These are phyloP conservation scores for Peromyscus leucopus DNA, from an alignment of 2,113 vertebrate genomes.

Conservation along the genomic window DNA sequence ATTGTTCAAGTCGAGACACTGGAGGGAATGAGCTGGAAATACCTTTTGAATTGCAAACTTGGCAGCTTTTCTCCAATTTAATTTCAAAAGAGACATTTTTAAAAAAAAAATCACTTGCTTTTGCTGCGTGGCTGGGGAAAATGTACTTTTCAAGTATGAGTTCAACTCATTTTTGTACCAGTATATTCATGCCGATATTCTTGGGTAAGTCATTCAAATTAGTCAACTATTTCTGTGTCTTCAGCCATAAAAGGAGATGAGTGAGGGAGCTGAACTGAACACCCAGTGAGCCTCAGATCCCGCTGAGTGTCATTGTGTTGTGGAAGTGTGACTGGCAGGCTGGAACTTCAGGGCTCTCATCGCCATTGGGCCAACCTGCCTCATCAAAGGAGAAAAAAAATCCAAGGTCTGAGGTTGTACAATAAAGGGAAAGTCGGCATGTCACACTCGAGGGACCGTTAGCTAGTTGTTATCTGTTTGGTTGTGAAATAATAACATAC, in stretches of 20 bases:
- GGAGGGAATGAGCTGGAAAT: conserved; percentile 21
- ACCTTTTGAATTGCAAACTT: conserved; percentile 56
- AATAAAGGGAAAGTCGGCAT: conserved; percentile 16
- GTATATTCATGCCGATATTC: conserved; percentile 64
- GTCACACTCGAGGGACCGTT: neutral
- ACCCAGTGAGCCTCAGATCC: conserved; percentile 22
- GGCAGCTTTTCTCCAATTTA: conserved; percentile 52
- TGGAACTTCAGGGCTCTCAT: conserved; percentile 28
- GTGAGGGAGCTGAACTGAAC: conserved; percentile 61
- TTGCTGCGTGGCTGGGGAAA: conserved; percentile 46
- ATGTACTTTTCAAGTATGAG: conserved; percentile 60
- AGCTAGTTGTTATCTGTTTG: conserved; percentile 11
- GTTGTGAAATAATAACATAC: conserved; percentile 49
- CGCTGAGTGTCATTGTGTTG: conserved; percentile 11
- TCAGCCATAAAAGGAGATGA: conserved; percentile 66
- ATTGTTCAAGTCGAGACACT: neutral
- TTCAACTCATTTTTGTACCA: conserved; percentile 60
- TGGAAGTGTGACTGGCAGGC: conserved; percentile 20
- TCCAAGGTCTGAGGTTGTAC: neutral
- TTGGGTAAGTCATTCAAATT: conserved; percentile 69
- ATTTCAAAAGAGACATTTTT: conserved; percentile 68
- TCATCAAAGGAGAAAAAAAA: neutral
- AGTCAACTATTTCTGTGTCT: conserved; percentile 69
- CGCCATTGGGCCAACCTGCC: neutral
- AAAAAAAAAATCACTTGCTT: conserved; percentile 55